Evolutionary conservation across 1,140 invertebrate species (phyloP), one percentile per base, ranked within the genome.

Genomic region (Drosophila auraria): DNA sequence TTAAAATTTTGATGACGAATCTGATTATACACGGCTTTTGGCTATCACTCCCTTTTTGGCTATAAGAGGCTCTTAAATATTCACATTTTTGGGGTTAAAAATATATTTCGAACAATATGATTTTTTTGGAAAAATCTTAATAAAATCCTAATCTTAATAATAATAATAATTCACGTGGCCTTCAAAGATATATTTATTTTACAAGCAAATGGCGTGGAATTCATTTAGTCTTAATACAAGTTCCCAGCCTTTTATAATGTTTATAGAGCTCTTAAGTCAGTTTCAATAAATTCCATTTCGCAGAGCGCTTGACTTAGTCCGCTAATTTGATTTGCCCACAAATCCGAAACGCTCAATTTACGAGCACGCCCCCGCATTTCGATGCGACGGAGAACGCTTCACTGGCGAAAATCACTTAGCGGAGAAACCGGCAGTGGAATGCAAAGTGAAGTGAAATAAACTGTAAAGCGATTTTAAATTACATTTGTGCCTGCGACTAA

Each of bases 371-470:
- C 66, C 78, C 78, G 59, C 78, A 47, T 51, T 53, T 61, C n/a
- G 9, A 47, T 51, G 25, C 3, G 17, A 63, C 40, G 40, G 44
- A 27, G 17, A 44, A 53, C 66, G 83, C 77, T 89, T 51, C 80
- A 78, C 49, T 78, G 80, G 17, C 65, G 49, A 60, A 83, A 87
- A 89, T 83, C 80, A 83, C 77, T 87, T 83, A 89, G 78, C 80
- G 40, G 56, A 57, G 59, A 40, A 65, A 65, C 50, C 63, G 58
- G 51, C 42, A 45, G 51, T 33, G 57, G 64, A 74, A 74, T 84
- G 75, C 40, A 30, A 47, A 66, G 50, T 61, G 42, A 68, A 81
- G 65, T 20, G 15, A 75, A 89, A 75, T 81, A 68, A 78, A 63
- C 84, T 87, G 84, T 83, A 75, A 89, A 78, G 68, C 71, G 71